Evolutionary conservation across 2,113 vertebrate species (phyloP).

Genomic region (Myotis davidii): DNA sequence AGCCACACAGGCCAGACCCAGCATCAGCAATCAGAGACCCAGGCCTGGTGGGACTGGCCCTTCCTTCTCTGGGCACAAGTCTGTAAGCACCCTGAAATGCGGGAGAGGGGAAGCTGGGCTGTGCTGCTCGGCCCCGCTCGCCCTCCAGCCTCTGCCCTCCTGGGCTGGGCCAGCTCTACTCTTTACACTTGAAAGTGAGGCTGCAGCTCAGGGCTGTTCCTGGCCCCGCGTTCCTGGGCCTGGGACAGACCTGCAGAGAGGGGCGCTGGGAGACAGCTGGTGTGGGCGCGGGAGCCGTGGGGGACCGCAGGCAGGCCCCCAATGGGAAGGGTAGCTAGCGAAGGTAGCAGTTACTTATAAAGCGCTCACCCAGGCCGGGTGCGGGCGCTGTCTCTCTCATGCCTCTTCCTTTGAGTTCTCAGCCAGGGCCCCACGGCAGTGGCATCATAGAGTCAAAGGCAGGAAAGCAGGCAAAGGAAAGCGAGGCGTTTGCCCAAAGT

Average conservation of each 20-base stretch:
- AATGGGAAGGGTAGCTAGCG: neutral
- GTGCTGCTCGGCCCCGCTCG: neutral
- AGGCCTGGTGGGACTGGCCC: neutral
- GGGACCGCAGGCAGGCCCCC: neutral
- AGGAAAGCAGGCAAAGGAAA: neutral
- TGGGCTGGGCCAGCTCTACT: slow-evolving; percentile 56
- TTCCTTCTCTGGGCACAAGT: neutral
- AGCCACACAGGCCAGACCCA: neutral
- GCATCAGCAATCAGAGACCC: neutral
- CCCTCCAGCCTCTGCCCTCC: neutral
- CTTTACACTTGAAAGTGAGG: slow-evolving; percentile 48
- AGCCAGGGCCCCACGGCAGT: neutral
- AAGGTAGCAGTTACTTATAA: neutral
- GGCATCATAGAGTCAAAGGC: neutral
- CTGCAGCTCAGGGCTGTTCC: slow-evolving; percentile 37
- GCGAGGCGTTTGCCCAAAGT: neutral
- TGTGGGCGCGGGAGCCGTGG: neutral
- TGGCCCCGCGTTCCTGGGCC: neutral
- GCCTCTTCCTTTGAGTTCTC: neutral
- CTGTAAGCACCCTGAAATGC: neutral
- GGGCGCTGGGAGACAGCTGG: neutral
- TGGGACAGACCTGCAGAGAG: neutral
- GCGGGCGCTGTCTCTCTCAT: neutral
- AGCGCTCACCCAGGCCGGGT: neutral
- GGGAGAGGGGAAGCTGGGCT: neutral